Evolutionary conservation across 53 echinoderm and acorn worm genomes (phyloP).

Genomic region (Antedon mediterranea): DNA sequence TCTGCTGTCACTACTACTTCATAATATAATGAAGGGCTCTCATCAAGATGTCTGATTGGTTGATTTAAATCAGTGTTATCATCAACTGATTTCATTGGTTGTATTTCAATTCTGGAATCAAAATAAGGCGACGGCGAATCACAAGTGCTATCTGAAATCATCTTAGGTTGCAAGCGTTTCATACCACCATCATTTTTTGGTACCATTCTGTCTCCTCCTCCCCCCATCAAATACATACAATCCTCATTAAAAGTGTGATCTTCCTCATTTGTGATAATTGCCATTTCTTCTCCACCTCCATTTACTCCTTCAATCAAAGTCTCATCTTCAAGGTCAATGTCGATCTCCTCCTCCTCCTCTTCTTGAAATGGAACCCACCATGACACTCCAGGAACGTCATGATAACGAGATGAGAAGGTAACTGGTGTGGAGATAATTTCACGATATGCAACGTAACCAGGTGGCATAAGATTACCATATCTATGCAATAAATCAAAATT

Average conservation of each 20-base stretch:
- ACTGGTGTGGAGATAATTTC: slow-evolving; percentile 3
- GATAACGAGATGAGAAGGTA: not conserved
- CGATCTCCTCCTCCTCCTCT: not conserved
- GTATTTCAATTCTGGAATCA: not conserved
- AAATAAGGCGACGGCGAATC: too few species aligned
- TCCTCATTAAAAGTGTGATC: not conserved
- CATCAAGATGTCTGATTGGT: slow-evolving; percentile 15
- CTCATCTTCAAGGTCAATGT: not conserved
- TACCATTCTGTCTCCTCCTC: not conserved
- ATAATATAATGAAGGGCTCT: slow-evolving; percentile 47
- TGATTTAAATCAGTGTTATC: not conserved
- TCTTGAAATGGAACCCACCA: slow-evolving; percentile 7
- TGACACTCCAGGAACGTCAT: not conserved
- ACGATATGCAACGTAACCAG: slow-evolving; percentile 30
- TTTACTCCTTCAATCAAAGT: not conserved
- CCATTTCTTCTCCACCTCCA: not conserved
- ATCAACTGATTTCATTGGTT: not conserved
- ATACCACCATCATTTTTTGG: not conserved
- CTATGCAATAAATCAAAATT: too few species aligned
- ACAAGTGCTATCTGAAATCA: too few species aligned
- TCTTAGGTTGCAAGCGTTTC: too few species aligned
- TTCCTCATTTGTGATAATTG: not conserved
- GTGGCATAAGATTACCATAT: slow-evolving; percentile 25
- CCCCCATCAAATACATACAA: not conserved
- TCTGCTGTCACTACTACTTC: slow-evolving; percentile 24